Evolutionary conservation across 2,113 vertebrate species (phyloP).

Genomic region (Periophthalmus modestus): DNA sequence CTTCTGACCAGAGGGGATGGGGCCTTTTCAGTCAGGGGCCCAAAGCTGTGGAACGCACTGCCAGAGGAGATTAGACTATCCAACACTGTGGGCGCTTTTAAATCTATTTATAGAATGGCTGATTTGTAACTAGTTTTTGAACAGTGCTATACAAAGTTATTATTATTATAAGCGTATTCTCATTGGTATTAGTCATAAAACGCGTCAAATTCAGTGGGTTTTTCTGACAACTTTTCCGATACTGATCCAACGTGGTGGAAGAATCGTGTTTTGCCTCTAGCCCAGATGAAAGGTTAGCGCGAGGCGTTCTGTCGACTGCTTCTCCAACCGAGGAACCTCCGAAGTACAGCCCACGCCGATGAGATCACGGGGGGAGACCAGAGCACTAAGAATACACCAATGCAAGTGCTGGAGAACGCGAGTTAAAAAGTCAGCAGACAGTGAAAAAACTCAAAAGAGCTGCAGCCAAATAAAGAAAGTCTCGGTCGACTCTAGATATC

Average conservation of each 20-base stretch:
- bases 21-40: too few relatives aligned
- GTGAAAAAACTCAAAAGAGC: not conserved
- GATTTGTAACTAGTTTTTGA: too few relatives aligned
- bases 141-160: not conserved
- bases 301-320: conserved; percentile 37
- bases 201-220: conserved; percentile 37
- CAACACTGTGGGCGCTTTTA: too few relatives aligned
- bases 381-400: conserved; percentile 20
- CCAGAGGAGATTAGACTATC: too few relatives aligned
- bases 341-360: conserved; percentile 50
- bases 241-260: conserved; percentile 32
- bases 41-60: too few relatives aligned
- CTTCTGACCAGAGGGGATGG: too few relatives aligned
- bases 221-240: conserved; percentile 36
- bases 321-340: conserved; percentile 34
- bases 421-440: not conserved
- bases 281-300: conserved; percentile 53
- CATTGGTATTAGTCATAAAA: conserved; percentile 11
- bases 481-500: too few relatives aligned
- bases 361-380: conserved; percentile 45
- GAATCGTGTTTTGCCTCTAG: conserved; percentile 55
- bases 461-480: not conserved
- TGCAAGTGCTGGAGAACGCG: not conserved
- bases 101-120: too few relatives aligned
- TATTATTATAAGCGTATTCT: not conserved